Percentiles rank a stretch among this genome's conserved stretches.
Conservation (phyloP, 2,113 vertebrate species). For the Camarhynchus parvulus region DNA sequence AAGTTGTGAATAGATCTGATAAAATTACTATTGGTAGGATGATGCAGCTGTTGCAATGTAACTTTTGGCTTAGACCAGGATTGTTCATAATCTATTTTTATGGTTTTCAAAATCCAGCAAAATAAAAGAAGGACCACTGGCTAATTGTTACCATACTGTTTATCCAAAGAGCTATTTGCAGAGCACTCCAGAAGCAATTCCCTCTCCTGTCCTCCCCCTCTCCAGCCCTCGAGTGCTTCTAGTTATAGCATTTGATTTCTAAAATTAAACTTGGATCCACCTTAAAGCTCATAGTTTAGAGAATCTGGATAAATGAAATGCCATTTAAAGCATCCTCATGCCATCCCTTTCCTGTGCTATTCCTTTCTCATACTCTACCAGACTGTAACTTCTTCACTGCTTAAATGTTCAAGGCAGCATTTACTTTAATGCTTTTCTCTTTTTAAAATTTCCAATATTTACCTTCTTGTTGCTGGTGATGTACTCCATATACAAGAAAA, state of each 20-base stretch:
- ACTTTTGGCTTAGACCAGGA: constrained; percentile 44
- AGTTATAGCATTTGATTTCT: constrained; percentile 24
- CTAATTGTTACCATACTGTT: constrained; percentile 63
- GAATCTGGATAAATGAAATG: background rate
- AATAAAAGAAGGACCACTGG: constrained; percentile 51
- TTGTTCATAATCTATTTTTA: constrained; percentile 69
- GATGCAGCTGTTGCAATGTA: constrained; percentile 50
- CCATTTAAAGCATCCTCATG: background rate
- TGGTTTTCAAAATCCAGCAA: constrained; percentile 46
- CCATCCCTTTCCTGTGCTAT: background rate
- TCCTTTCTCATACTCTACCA: background rate
- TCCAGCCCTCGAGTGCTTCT: background rate
- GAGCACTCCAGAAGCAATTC: background rate
- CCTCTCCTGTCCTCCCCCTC: background rate
- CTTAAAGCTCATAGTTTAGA: constrained; percentile 12
- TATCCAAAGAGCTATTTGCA: constrained; percentile 45
- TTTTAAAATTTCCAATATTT: background rate
- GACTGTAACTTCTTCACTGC: background rate
- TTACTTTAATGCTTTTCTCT: background rate
- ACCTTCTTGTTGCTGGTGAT: background rate
- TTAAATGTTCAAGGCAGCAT: background rate
- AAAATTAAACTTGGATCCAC: constrained; percentile 13
- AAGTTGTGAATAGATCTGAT: constrained; percentile 51
- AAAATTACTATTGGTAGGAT: constrained; percentile 40
- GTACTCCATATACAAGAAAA: background rate